Evolutionary conservation across 2,888 invertebrate genomes (phyloP), one percentile per base, ranked within the genome.

Genomic region (Andrena fulva): DNA sequence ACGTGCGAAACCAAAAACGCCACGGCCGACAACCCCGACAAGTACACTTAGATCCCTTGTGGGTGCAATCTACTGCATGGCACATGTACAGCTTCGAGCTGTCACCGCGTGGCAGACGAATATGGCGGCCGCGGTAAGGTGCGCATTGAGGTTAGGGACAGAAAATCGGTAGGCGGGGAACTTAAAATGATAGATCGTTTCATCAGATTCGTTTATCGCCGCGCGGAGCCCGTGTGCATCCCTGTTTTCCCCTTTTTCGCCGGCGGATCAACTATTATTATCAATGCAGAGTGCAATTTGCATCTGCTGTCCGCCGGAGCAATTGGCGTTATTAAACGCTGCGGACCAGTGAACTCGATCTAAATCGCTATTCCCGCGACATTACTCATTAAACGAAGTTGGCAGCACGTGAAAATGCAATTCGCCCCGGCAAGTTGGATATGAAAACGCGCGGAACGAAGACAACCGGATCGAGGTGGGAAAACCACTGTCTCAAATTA

Each of bases 1-100:
- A 86, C 78, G 75, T 63, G 75, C 72, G 82, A 85, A 85, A 85
- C 69, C 72, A 48, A 77, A 70, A 85, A 66, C 72, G 86, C 75
- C 77, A 66, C 62, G 75, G 75, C 70, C 80, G 62, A 72, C 69
- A 56, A 10, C 29, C 29, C 63, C 12, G 42, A 10, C 54, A 8
- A 24, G 27, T 24, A n/a, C 52, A 56, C 60, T 52, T 63, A 24
- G 42, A 42, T 35, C 24, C 5, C 33, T 33, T 20, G 12, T 42
- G 35, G 31, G 31, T 42, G 62, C 24, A 12, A 54, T 63, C 42
- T 54, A 62, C 56, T n/a, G 52, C 59, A 60, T 42, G 16, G 42
- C 42, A 42, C 42, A 42, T 42, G 42, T 42, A 42, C 42, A 42
- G 42, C 42, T 42, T 20, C 73, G 33, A 29, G 35, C 29, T 52